Evolutionary conservation across 2,797 vertebrate species (phyloP), one percentile per base, ranked within the genome.

Genomic region (Echiichthys vipera): DNA sequence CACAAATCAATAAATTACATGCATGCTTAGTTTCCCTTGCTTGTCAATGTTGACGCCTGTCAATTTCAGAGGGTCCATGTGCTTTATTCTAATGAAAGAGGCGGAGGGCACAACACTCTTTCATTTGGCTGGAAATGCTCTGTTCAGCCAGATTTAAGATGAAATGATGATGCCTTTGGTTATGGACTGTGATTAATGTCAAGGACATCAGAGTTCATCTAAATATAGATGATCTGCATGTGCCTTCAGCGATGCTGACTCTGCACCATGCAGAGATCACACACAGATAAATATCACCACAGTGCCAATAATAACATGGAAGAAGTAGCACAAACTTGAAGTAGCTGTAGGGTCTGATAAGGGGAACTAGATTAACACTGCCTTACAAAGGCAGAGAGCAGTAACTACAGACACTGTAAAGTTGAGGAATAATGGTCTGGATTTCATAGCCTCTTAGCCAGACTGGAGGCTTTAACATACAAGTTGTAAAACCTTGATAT

Each of bases 31-130:
- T 92, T 91, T 93, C 78, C 75, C 56, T 50, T 67, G 64, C 85
- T 75, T 84, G 90, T 92, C 88, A 87, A 32, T 74, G 78, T 74
- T 76, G 81, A 89, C 77, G 85, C 80, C 71, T 93, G 91, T 92
- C 91, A 91, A 72, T 91, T 91, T 12, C 62, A 65, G 84, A 72
- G 74, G 57, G 59, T 57, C 71, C 6, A 0, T 74, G 71, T 27
- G 78, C 83, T 92, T 93, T 89, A 91, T 93, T 90, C 76, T 92
- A 92, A 93, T 92, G 91, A 93, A 94, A 91, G 74, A 88, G 78
- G 83, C 70, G 64, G 84, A 65, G 75, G 53, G 50, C 37, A 65
- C 46, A 47, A 39, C 87, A 73, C 84, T 83, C 81, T 93, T 91
- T 91, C 89, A 92, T 92, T 83, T 72, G 78, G 53, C 58, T 76